Conservation (phyloP, 2,888 invertebrate species). For the Orchesella flavescens region DNA sequence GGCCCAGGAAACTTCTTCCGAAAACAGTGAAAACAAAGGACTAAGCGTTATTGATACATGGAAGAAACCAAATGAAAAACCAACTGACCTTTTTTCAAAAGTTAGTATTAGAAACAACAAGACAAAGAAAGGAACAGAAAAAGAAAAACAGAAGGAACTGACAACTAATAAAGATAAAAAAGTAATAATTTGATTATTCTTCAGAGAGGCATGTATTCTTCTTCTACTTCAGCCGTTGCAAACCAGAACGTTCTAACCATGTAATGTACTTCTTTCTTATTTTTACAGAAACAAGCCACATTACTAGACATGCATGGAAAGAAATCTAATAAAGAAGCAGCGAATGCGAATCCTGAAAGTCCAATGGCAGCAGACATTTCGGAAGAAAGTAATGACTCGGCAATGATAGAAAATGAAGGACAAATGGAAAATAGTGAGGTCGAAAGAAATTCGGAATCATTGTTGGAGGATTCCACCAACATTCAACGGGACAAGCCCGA, state of each 20-base stretch:
- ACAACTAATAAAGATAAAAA: conserved; percentile 40
- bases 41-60: conserved; percentile 69
- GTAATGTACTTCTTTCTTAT: neutral
- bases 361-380: conserved; percentile 3
- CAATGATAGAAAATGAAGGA: conserved; percentile 19
- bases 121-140: conserved; percentile 41
- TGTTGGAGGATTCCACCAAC: conserved; percentile 48
- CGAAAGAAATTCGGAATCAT: conserved; percentile 28
- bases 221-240: neutral
- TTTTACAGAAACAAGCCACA: conserved; percentile 63
- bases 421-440: neutral
- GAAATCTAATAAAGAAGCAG: conserved; percentile 20
- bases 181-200: neutral
- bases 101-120: conserved; percentile 5
- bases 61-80: conserved; percentile 70
- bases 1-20: neutral
- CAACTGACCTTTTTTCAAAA: conserved; percentile 42
- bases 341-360: conserved; percentile 2
- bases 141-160: conserved; percentile 41
- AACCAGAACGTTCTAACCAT: too few relatives aligned
- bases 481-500: neutral
- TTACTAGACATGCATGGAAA: conserved; percentile 64
- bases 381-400: conserved; percentile 45
- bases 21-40: conserved; percentile 54
- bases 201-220: neutral